phyloP scores from a whole-genome alignment of 2,113 vertebrate genomes.

The Phodopus roborovskii region DNA sequence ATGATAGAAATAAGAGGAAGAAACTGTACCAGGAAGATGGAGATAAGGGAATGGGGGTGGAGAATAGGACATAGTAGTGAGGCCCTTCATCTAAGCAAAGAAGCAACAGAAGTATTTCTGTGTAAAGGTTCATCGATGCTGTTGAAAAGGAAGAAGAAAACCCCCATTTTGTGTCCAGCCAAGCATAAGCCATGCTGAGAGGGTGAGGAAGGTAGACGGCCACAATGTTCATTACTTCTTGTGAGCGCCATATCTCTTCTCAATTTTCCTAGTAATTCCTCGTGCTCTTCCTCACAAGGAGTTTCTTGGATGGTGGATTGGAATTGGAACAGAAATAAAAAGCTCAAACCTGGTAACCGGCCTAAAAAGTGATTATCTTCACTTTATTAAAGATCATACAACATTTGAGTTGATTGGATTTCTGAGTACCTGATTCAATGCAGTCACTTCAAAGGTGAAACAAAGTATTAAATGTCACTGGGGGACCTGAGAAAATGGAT shows the following conservation, averaged over 20 bases:
- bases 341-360: not conserved
- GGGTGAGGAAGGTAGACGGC: not conserved
- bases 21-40: not conserved
- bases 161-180: conserved; percentile 36
- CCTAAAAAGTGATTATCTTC: conserved; percentile 19
- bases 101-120: conserved; percentile 7
- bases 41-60: accelerated
- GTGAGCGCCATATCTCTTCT: not conserved
- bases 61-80: not conserved
- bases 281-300: not conserved
- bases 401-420: conserved; percentile 65
- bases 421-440: conserved; percentile 35
- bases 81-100: not conserved
- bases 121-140: conserved; percentile 46
- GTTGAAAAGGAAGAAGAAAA: conserved; percentile 46
- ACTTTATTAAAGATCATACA: conserved; percentile 58
- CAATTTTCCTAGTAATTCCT: conserved; percentile 35
- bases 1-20: not conserved
- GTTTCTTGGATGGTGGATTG: not conserved
- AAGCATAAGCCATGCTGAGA: conserved; percentile 42
- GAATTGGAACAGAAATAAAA: not conserved
- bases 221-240: conserved; percentile 37
- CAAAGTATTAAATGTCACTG: conserved; percentile 65
- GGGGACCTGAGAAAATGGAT: conserved; percentile 16
- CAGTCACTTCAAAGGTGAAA: conserved; percentile 65